phyloP scores from a whole-genome alignment of 2,888 invertebrate species.

The Emesis russula region DNA sequence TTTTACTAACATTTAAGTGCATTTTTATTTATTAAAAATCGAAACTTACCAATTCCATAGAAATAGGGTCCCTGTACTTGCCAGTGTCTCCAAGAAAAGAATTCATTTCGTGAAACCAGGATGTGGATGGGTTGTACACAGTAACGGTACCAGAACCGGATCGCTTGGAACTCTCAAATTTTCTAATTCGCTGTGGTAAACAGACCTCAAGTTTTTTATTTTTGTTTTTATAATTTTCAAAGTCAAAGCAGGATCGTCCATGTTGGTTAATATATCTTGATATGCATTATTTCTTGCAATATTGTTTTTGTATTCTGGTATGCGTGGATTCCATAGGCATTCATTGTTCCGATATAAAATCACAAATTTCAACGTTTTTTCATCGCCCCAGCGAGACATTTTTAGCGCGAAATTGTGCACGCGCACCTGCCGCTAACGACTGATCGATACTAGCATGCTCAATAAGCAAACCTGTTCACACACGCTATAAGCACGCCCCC shows the following conservation, averaged over 20 bases:
- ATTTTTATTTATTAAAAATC: conserved; percentile 46
- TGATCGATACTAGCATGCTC: conserved; percentile 29
- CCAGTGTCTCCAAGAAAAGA: conserved; percentile 41
- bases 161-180: conserved; percentile 73
- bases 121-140: conserved; percentile 36
- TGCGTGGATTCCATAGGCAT: conserved; percentile 18
- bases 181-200: conserved; percentile 67
- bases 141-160: conserved; percentile 72
- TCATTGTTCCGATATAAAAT: conserved; percentile 31
- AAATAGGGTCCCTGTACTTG: conserved; percentile 37
- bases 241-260: conserved; percentile 59
- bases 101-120: conserved; percentile 53
- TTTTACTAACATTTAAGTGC: conserved; percentile 30
- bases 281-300: conserved; percentile 79
- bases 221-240: conserved; percentile 69
- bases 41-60: conserved; percentile 32
- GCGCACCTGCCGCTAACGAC: neutral
- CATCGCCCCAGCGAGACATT: conserved; percentile 45
- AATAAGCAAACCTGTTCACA: conserved; percentile 50
- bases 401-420: neutral
- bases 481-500: conserved; percentile 39
- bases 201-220: conserved; percentile 71
- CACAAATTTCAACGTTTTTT: neutral
- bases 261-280: conserved; percentile 63
- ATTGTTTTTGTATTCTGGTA: conserved; percentile 67